Evolutionary conservation across 2,797 vertebrate species (phyloP), one percentile per base, ranked within the genome.

Genomic region (Pipistrellus pygmaeus): DNA sequence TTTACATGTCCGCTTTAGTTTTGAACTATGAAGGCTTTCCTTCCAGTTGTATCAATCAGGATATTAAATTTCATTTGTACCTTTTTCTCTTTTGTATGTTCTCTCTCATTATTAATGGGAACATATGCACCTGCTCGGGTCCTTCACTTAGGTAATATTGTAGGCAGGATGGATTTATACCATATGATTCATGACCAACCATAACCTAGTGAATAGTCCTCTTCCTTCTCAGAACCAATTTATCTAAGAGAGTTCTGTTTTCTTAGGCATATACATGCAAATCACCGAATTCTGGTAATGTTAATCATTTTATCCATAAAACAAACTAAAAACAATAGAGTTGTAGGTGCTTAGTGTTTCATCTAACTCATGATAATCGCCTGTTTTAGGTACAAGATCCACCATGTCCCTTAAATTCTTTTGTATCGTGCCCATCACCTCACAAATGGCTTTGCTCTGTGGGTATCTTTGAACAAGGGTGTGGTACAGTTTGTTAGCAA

Each of bases 211-310:
- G 76, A 94, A 57, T 95, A 68, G 27, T 69, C 93, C 69, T 93
- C 27, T 85, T 93, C 62, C 48, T 94, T 94, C 46, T 12, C 27
- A 9, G 95, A 75, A 88, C 53, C 96, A n/a, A 94, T 90, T 95
- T 84, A 82, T 66, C 68, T 41, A 60, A 87, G 64, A 87, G 21
- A 87, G 44, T 87, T 96, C 44, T 94, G 51, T 93, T 90, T 96
- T 89, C 77, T 55, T 91, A 84, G 77, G 57, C 81, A 86, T 5
- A 88, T 78, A 77, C 12, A 62, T 89, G 30, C 72, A 92, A 30
- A 48, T 73, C 32, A 53, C 48, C 78, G 60, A 82, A 35, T 62
- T 86, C 38, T 68, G n/a, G 27, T 71, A 48, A 32, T 69, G 5
- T 76, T 85, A 66, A 88, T 81, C 51, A 21, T 55, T 92, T 86